Conservation (phyloP, 2,797 vertebrate genomes). For the Caiman crocodilus region DNA sequence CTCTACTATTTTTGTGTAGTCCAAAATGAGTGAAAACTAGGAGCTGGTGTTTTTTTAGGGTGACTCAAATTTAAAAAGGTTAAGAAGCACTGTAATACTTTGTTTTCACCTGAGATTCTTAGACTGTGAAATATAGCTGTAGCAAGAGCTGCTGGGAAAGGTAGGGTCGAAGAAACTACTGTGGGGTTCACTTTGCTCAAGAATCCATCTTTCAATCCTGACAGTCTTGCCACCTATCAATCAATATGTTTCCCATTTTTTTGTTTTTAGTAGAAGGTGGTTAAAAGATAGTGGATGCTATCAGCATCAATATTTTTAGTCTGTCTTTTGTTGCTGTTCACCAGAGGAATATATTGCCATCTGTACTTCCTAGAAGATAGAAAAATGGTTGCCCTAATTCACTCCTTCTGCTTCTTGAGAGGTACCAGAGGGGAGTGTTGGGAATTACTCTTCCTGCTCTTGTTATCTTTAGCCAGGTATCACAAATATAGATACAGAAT, state of each 20-base stretch:
- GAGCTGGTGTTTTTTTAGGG: too few relatives aligned
- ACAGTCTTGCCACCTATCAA: conserved; percentile 26
- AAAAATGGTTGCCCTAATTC: neutral
- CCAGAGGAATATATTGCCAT: neutral
- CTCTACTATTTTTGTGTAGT: too few relatives aligned
- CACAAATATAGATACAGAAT: conserved; percentile 11
- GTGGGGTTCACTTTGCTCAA: neutral
- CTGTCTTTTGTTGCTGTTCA: neutral
- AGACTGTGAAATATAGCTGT: neutral
- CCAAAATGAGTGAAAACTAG: too few relatives aligned
- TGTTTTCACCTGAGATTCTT: neutral
- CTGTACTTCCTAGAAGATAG: neutral
- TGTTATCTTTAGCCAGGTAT: neutral
- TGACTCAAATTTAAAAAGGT: too few relatives aligned
- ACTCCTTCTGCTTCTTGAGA: neutral
- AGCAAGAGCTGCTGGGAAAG: neutral
- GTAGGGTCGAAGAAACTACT: neutral
- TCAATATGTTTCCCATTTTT: neutral
- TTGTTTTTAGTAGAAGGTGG: conserved; percentile 17
- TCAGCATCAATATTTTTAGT: neutral
- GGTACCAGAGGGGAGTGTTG: neutral
- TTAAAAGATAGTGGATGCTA: neutral
- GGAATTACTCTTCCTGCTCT: neutral
- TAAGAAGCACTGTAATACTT: too few relatives aligned
- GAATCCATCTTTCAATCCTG: neutral